A percentile compares a stretch with the other conserved stretches of the same genome.
These are phyloP conservation scores for Stenoptilia bipunctidactyla DNA, from an alignment of 2,888 invertebrate species.

Conservation along the genomic window DNA sequence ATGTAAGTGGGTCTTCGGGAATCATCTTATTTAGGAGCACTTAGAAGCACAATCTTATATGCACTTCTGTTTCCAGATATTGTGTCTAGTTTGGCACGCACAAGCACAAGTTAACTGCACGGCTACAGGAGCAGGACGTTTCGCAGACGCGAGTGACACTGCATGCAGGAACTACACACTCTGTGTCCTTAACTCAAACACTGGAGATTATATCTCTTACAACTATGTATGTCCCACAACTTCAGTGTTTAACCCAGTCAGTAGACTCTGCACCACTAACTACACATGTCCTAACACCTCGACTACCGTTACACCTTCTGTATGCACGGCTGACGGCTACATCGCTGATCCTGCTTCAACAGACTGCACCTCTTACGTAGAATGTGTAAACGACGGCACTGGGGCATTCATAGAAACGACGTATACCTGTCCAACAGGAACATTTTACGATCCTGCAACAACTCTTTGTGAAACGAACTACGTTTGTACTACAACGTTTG, in stretches of 20 bases:
- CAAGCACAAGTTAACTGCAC: constrained; percentile 39
- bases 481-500: constrained; percentile 31
- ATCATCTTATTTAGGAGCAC: no score
- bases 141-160: constrained; percentile 40
- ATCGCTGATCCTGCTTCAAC: constrained; percentile 35
- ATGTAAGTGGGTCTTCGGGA: no score
- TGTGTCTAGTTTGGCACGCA: constrained; percentile 25
- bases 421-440: constrained; percentile 33
- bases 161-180: constrained; percentile 52
- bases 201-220: constrained; percentile 30
- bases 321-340: constrained; percentile 41
- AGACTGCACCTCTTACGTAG: constrained; percentile 40
- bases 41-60: no score
- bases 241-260: constrained; percentile 45
- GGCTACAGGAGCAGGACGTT: constrained; percentile 34
- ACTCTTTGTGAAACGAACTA: constrained; percentile 43
- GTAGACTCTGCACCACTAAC: constrained; percentile 36
- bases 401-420: constrained; percentile 32
- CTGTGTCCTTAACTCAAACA: constrained; percentile 32
- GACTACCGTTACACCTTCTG: constrained; percentile 16
- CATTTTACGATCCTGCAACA: constrained; percentile 39
- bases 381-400: constrained; percentile 35
- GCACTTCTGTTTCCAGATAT: constrained; percentile 16
- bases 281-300: constrained; percentile 32
- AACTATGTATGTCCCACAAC: constrained; percentile 50